These are phyloP conservation scores for Mystacornis crossleyi DNA, from an alignment of 2,113 vertebrate species.

Conservation along the genomic window DNA sequence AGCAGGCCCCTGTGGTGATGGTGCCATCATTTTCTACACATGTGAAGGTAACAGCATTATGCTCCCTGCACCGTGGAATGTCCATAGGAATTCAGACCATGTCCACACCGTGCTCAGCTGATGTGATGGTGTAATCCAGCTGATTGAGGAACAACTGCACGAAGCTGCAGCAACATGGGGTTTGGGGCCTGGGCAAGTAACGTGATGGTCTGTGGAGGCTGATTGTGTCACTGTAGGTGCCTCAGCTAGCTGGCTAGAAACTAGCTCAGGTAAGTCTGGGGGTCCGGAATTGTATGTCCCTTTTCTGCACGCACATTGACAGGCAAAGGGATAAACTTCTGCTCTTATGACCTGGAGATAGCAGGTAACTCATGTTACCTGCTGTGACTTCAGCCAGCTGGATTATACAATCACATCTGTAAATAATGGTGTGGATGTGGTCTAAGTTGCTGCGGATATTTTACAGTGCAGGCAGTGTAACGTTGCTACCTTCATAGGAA, in stretches of 20 bases:
- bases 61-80: neutral
- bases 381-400: neutral
- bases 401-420: neutral
- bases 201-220: accelerated
- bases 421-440: accelerated
- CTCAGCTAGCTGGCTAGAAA: neutral
- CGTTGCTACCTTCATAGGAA: neutral
- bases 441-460: neutral
- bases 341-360: neutral
- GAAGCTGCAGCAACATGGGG: accelerated
- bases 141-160: neutral
- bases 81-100: neutral
- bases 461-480: neutral
- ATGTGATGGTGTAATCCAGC: neutral
- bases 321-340: neutral
- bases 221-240: neutral
- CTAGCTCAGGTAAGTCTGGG: neutral
- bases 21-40: neutral
- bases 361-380: neutral
- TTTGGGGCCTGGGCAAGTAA: neutral
- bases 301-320: neutral
- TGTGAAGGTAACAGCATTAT: neutral
- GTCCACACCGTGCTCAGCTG: accelerated
- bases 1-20: neutral
- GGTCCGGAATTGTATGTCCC: accelerated